Conservation (phyloP, 2,113 vertebrate species). For the Brachypodius melanocephalos region DNA sequence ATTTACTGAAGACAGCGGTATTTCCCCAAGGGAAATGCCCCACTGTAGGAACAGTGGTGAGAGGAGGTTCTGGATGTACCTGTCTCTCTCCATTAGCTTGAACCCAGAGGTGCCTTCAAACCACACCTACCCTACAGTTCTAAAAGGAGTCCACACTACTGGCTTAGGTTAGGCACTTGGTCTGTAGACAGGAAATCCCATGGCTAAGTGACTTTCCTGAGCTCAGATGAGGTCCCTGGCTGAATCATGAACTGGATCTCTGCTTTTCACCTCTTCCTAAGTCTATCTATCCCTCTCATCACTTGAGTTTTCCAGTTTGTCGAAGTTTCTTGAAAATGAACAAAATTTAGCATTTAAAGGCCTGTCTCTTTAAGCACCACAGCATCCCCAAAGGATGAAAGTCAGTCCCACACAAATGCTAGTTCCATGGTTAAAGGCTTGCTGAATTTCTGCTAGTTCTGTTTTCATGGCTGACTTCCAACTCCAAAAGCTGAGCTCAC, state of each 20-base stretch:
- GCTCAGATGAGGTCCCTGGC: not conserved
- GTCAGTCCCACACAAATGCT: not conserved
- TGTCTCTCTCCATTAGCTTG: not conserved
- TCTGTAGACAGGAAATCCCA: not conserved
- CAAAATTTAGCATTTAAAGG: not conserved
- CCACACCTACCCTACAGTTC: not conserved
- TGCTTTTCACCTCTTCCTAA: not conserved
- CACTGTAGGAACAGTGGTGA: not conserved
- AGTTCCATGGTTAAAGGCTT: not conserved
- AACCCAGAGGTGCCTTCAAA: not conserved
- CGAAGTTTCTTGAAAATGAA: not conserved
- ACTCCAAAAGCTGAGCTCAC: not conserved
- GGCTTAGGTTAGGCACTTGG: not conserved
- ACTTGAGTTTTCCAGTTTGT: not conserved
- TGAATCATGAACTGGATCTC: not conserved
- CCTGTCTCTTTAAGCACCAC: not conserved
- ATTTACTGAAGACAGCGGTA: not conserved
- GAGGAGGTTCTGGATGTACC: not conserved
- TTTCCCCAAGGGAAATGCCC: not conserved
- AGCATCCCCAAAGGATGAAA: not conserved
- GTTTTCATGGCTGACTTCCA: not conserved
- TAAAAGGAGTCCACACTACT: not conserved
- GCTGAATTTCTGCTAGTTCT: not conserved
- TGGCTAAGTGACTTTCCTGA: not conserved
- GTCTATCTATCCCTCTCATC: not conserved